These are phyloP conservation scores for Pedetes capensis DNA, from an alignment of 2,113 vertebrate genomes.

Conservation along the genomic window DNA sequence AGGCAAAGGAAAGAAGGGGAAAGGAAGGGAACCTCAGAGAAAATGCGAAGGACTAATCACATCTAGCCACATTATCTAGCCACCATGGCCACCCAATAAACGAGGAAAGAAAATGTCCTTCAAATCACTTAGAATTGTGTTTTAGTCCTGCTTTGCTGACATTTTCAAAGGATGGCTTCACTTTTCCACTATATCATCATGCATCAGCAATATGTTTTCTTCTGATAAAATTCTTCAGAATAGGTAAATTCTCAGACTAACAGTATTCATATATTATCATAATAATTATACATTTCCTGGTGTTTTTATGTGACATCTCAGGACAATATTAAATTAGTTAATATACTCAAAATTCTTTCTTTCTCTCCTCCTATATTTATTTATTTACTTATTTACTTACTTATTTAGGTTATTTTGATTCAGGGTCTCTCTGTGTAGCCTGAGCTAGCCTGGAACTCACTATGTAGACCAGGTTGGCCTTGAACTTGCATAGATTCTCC, in stretches of 20 bases:
- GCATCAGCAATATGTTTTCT: background rate
- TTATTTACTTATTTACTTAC: too few relatives aligned
- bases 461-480: too few relatives aligned
- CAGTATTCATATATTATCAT: background rate
- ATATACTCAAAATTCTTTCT: too few relatives aligned
- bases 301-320: background rate
- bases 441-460: too few relatives aligned
- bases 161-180: background rate
- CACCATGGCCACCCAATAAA: background rate
- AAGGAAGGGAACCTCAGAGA: background rate
- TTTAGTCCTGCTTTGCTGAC: background rate
- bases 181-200: background rate
- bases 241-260: background rate
- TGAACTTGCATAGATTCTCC: too few relatives aligned
- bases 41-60: background rate
- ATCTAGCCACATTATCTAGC: background rate
- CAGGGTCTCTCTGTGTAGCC: too few relatives aligned
- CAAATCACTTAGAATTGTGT: background rate
- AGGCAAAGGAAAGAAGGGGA: background rate
- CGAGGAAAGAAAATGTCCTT: background rate
- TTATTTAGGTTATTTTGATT: too few relatives aligned
- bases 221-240: constrained; percentile 18
- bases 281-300: background rate
- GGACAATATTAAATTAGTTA: background rate
- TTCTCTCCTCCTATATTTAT: too few relatives aligned